Evolutionary conservation across 2,888 invertebrate genomes (phyloP).

Genomic region (Cremastobaeus sp.): DNA sequence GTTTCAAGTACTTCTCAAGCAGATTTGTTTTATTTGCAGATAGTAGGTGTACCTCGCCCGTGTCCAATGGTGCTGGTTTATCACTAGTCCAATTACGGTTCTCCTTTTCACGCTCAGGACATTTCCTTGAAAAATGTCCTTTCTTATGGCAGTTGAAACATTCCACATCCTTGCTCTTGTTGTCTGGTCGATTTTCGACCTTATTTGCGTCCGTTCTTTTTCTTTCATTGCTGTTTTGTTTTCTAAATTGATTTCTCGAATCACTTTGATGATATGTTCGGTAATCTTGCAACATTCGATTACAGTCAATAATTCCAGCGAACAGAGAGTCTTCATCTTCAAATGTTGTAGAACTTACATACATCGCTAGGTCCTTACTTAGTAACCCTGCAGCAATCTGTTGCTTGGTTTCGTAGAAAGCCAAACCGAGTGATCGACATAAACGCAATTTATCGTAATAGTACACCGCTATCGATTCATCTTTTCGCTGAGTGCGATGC

Average conservation of each 20-base stretch:
- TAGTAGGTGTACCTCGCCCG: not conserved
- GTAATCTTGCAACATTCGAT: conserved; percentile 3
- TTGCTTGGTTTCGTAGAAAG: conserved; percentile 26
- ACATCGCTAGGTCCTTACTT: conserved; percentile 29
- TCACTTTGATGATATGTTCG: not conserved
- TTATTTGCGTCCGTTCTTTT: not conserved
- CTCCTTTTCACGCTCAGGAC: not conserved
- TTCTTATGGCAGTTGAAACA: conserved; percentile 8
- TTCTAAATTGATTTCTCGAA: not conserved
- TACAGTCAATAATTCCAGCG: not conserved
- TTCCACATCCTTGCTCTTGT: not conserved
- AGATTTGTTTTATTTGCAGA: not conserved
- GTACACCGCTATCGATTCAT: conserved; percentile 42
- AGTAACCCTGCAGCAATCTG: conserved; percentile 41
- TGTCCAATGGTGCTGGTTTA: not conserved
- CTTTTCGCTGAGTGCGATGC: conserved; percentile 19
- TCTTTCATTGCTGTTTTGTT: not conserved
- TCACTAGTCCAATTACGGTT: not conserved
- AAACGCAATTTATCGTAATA: conserved; percentile 48
- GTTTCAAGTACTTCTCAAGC: not conserved
- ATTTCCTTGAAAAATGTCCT: not conserved
- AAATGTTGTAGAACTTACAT: conserved; percentile 2
- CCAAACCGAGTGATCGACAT: conserved; percentile 26
- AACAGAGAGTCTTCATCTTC: conserved; percentile 15
- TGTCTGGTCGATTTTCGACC: not conserved